Evolutionary conservation across 2,797 vertebrate species (phyloP).

Genomic region (Allobates femoralis): DNA sequence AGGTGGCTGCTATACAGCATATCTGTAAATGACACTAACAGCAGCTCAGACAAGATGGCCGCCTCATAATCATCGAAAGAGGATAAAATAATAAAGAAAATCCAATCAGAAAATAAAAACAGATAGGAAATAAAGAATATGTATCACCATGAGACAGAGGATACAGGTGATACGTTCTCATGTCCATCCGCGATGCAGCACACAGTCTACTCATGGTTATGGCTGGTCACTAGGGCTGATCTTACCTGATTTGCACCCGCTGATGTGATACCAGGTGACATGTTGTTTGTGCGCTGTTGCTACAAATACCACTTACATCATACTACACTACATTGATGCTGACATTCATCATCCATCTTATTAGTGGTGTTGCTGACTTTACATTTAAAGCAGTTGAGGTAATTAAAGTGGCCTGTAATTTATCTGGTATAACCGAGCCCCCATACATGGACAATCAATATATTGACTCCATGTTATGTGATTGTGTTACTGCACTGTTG

Average conservation of each 20-base stretch:
- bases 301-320: conserved; percentile 24
- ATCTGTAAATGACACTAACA: no score
- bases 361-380: conserved; percentile 33
- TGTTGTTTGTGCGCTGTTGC: not conserved
- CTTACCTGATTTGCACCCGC: not conserved
- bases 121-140: no score
- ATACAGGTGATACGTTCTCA: no score
- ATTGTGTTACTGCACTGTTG: conserved; percentile 19
- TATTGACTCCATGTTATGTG: conserved; percentile 43
- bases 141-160: not conserved
- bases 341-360: conserved; percentile 40
- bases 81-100: no score
- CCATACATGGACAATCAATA: conserved; percentile 31
- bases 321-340: conserved; percentile 23
- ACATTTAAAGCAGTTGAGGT: conserved; percentile 40
- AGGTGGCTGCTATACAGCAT: no score
- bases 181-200: not conserved
- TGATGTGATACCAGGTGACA: conserved; percentile 1
- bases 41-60: no score
- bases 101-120: no score
- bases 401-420: conserved; percentile 51
- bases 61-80: no score
- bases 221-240: not conserved
- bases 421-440: conserved; percentile 26
- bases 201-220: not conserved